Evolutionary conservation across 2,888 invertebrate species (phyloP), one percentile per base, ranked within the genome.

Genomic region (Plagiodera versicolora): DNA sequence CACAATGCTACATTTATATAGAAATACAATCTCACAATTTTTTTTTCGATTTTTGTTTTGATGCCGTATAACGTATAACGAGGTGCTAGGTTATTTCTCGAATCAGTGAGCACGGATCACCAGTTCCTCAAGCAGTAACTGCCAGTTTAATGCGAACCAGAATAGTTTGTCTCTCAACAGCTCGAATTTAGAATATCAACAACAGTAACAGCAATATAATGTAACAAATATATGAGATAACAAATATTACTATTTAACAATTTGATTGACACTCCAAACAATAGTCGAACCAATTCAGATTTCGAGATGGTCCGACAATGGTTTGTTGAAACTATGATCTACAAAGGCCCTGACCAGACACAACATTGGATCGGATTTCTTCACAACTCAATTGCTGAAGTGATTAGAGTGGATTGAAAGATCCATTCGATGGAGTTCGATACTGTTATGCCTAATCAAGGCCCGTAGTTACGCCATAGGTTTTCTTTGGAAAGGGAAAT

Each of bases 131-230:
- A 19, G 11, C 3, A 50, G 16, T 16, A 44, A 28, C 19, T 16
- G 14, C 28, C 10, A 44, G 49, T 53, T 44, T n/a, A 16, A n/a
- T 52, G 60, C 62, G 67, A 73, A 72, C 71, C 74, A 69, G 70
- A 73, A 68, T 56, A 51, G 58, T 52, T 53, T 58, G 56, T 53
- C 47, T 60, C 68, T 67, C 67, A 71, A 70, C 66, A 70, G 64
- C 66, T 66, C 60, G 70, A 69, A 63, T 71, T 71, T 69, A 75
- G 73, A 74, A 74, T 73, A 74, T 74, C 70, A 77, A 75, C 74
- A 75, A 75, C 74, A 72, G 72, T 74, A 79, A 79, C 79, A 79
- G 74, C 74, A 74, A 78, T 79, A 78, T 77, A 78, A 75, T 77
- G 72, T 78, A 79, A 77, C 77, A 78, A 74, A 78, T 75, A 39